Base-by-base conservation (phyloP, 2,113 vertebrate species). In the Indicator maculatus region DNA sequence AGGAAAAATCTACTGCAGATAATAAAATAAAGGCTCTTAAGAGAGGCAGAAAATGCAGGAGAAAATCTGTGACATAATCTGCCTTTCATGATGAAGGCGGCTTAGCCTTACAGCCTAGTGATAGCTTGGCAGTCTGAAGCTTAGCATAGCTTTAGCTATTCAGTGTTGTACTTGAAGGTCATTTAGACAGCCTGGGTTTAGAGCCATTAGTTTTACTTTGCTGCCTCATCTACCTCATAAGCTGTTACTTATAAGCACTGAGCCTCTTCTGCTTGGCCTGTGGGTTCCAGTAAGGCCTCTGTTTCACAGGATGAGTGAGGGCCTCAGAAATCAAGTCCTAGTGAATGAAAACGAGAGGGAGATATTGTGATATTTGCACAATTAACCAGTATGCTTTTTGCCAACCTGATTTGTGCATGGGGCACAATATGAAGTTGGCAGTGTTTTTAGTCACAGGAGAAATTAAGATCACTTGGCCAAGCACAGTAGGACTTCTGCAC, bases 1-100 rank as follows among this genome's bases (percentile, higher is more conserved):
- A 87, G 61, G 79, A 83, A 91, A 86, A 96, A 96, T 92, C 86
- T 90, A 67, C 56, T 74, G 86, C 69, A 81, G 80, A 71, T 90
- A 79, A 72, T 69, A 75, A 88, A 91, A 80, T 71, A 78, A 86
- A 79, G 61, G 65, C 52, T 93, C 21, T 38, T 55, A 73, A 80
- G 9, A 36, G 52, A 83, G 65, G 36, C 76, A 92, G 76, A 91
- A 94, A 90, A 91, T 55, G 65, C 16, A 11, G 33, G 12, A 64
- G 18, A 59, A 76, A 66, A 81, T 67, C 90, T 90, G 64, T 86
- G 73, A 60, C 86, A 63, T 81, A 90, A 95, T 94, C 79, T 93
- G 41, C 67, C 47, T 90, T 94, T 72, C 2, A 2, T 88, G 64
- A 64, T 67, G 88, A 60, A 83, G 53, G 73, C 16, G 0, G 89